phyloP scores from a whole-genome alignment of 2,797 vertebrate genomes.

The Sorex maritimensis region DNA sequence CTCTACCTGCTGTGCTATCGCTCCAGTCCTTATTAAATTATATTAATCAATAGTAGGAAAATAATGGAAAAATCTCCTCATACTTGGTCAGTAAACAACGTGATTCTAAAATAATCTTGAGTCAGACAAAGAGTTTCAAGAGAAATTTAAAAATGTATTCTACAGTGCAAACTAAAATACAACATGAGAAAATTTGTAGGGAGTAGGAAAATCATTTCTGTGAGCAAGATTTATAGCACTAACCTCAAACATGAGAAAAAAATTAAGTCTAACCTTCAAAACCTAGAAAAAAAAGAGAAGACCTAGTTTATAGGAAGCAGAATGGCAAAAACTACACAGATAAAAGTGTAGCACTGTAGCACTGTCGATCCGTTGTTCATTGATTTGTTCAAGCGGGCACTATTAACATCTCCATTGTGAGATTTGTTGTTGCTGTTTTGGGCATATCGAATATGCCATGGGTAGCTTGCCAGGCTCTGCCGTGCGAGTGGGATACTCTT shows the following conservation, averaged over 20 bases:
- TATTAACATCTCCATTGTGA: too few species aligned
- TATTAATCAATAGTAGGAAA: not conserved
- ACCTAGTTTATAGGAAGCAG: not conserved
- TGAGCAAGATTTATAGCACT: not conserved
- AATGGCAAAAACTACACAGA: not conserved
- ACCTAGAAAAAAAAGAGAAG: not conserved
- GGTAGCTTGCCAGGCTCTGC: too few species aligned
- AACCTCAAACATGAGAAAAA: not conserved
- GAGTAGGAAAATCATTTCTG: not conserved
- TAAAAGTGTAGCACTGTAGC: not conserved
- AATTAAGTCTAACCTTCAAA: not conserved
- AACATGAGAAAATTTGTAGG: not conserved
- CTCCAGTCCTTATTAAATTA: too few species aligned
- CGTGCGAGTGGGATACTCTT: too few species aligned
- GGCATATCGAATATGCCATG: too few species aligned
- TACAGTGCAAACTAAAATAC: constrained; percentile 32
- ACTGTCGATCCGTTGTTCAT: too few species aligned
- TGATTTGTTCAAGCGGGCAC: too few species aligned
- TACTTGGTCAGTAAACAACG: not conserved
- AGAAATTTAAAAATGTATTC: not conserved
- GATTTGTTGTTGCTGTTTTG: too few species aligned
- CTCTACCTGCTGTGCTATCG: too few species aligned
- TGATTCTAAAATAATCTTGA: not conserved
- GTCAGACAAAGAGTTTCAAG: constrained; percentile 37
- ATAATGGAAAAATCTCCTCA: not conserved